Evolutionary conservation across 2,888 invertebrate genomes (phyloP).

Genomic region (Julus scandinavius): DNA sequence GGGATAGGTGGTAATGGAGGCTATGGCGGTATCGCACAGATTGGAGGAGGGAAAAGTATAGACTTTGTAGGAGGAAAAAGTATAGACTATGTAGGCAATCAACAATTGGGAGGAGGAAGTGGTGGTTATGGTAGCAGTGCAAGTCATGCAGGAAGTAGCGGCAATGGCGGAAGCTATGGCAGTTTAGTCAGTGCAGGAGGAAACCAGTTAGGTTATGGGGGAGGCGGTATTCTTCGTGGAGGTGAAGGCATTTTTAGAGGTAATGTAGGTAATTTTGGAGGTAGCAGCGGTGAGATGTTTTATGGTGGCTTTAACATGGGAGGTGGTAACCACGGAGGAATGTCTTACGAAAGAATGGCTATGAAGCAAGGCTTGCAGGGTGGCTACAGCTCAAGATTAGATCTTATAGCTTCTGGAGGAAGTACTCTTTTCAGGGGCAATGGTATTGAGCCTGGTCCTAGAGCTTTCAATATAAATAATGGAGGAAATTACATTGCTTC

Average conservation of each 20-base stretch:
- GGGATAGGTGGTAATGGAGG: not conserved
- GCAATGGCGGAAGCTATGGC: not conserved
- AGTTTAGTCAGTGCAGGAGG: not conserved
- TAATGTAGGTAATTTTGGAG: not conserved
- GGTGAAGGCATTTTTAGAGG: not conserved
- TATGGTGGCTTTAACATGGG: not conserved
- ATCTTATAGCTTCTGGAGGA: not conserved
- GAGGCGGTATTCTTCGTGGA: not conserved
- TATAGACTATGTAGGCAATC: no score
- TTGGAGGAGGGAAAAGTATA: not conserved
- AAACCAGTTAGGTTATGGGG: not conserved
- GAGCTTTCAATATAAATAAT: not conserved
- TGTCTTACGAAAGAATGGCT: not conserved
- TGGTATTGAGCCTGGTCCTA: not conserved
- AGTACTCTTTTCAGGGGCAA: not conserved
- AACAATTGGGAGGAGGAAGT: not conserved
- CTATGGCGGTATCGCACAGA: not conserved
- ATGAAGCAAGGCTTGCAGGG: not conserved
- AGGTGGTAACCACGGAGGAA: not conserved
- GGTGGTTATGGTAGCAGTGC: not conserved
- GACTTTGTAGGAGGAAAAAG: no score
- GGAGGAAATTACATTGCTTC: not conserved
- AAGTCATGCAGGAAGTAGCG: not conserved
- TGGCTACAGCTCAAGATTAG: conserved; percentile 14
- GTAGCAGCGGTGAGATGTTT: not conserved